phyloP scores from a whole-genome alignment of 92 coral and sea anemone species.

The Actinernus sp. region DNA sequence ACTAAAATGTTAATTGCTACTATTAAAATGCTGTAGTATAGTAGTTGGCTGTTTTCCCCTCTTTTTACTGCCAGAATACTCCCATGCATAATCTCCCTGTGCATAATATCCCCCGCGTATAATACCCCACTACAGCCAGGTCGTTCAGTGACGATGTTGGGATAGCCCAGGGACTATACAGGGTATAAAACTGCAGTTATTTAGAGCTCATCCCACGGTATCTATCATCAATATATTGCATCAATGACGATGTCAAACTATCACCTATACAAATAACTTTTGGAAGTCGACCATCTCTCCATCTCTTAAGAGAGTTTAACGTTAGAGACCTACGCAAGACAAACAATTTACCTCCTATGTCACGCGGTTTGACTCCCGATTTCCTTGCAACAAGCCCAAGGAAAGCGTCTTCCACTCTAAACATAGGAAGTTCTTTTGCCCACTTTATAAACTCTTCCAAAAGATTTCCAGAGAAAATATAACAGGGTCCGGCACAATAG shows the following conservation, averaged over 20 bases:
- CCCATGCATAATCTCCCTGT: too few relatives aligned
- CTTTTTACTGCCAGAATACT: too few relatives aligned
- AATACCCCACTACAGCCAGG: too few relatives aligned
- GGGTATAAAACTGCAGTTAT: too few relatives aligned
- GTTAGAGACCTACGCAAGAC: slow-evolving; percentile 28
- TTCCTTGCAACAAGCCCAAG: slow-evolving; percentile 28
- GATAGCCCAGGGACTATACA: too few relatives aligned
- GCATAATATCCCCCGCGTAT: too few relatives aligned
- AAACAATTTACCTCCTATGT: slow-evolving; percentile 26
- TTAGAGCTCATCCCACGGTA: too few relatives aligned
- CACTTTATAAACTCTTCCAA: slow-evolving; percentile 11
- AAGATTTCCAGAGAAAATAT: slow-evolving; percentile 37
- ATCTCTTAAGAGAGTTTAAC: neutral
- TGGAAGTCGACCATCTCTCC: slow-evolving; percentile 7
- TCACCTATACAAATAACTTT: slow-evolving; percentile 33
- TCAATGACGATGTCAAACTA: slow-evolving; percentile 9
- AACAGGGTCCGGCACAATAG: slow-evolving; percentile 59
- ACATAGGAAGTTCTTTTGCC: slow-evolving; percentile 8
- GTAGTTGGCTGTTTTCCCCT: too few relatives aligned
- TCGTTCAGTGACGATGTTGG: too few relatives aligned
- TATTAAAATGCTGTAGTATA: too few relatives aligned
- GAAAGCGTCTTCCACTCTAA: slow-evolving; percentile 45
- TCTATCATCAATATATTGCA: slow-evolving; percentile 20
- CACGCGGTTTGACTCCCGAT: slow-evolving; percentile 16
- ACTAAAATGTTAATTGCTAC: too few relatives aligned